These are phyloP conservation scores for Danionella dracula DNA, from an alignment of 2,797 vertebrate species.

Conservation along the genomic window DNA sequence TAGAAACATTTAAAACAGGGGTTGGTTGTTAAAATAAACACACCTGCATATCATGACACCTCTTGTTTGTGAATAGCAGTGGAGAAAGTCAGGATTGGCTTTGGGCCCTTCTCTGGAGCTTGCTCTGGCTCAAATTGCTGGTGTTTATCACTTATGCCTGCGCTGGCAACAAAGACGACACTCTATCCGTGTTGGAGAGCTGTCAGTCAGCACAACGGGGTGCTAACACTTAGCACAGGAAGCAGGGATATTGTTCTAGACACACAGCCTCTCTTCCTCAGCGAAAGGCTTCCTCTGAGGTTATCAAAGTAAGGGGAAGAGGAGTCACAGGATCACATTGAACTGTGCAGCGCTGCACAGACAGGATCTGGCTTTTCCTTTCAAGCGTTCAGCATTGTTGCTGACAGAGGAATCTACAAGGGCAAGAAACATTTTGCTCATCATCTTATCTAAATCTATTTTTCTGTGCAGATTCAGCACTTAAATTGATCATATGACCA, in stretches of 20 bases:
- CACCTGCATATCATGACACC: no score
- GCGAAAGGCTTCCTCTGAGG: conserved; percentile 27
- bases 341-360: neutral
- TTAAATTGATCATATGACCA: no score
- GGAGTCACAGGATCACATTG: neutral
- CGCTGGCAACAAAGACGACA: conserved; percentile 82
- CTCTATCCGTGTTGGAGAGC: conserved; percentile 84
- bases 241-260: conserved; percentile 41
- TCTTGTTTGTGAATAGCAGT: no score
- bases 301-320: conserved; percentile 15
- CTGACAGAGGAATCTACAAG: neutral
- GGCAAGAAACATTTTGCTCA: no score
- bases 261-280: conserved; percentile 2
- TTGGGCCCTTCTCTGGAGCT: conserved; percentile 76
- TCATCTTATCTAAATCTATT: no score
- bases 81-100: conserved; percentile 44
- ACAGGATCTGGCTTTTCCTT: neutral
- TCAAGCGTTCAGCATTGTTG: no score
- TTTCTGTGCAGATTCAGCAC: no score
- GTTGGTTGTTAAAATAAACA: no score
- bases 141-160: conserved; percentile 91
- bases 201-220: conserved; percentile 77
- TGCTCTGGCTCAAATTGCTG: conserved; percentile 85
- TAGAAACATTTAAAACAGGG: no score
- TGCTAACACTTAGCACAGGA: conserved; percentile 70